phyloP scores from a whole-genome alignment of 2,888 invertebrate genomes.

The Troglohyphantes excavatus region DNA sequence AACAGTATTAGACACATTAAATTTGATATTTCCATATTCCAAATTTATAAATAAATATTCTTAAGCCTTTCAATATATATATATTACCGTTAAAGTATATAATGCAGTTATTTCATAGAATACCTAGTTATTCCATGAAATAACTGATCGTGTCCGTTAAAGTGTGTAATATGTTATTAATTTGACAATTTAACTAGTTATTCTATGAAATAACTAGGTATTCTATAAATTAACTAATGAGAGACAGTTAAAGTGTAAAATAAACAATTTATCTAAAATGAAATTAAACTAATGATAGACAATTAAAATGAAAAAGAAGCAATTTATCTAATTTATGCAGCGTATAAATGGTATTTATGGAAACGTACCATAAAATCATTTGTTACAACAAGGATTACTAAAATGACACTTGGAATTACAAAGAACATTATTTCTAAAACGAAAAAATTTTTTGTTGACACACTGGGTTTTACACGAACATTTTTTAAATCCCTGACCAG shows the following conservation, averaged over 20 bases:
- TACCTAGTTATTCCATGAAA: slow-evolving; percentile 68
- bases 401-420: too few relatives aligned
- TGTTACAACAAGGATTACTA: too few relatives aligned
- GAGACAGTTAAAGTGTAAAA: not conserved
- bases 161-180: slow-evolving; percentile 67
- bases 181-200: slow-evolving; percentile 60
- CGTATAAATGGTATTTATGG: slow-evolving; percentile 69
- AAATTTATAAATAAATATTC: too few relatives aligned
- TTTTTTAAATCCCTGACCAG: slow-evolving; percentile 67
- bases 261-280: not conserved
- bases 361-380: slow-evolving; percentile 62
- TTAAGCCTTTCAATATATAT: too few relatives aligned
- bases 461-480: slow-evolving; percentile 63
- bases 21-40: too few relatives aligned
- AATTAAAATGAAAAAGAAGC: slow-evolving; percentile 68
- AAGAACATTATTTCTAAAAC: slow-evolving; percentile 62
- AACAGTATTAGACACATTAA: too few relatives aligned
- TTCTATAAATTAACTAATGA: too few relatives aligned
- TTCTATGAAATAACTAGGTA: too few relatives aligned
- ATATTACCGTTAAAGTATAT: slow-evolving; percentile 65
- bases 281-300: slow-evolving; percentile 23
- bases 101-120: slow-evolving; percentile 57
- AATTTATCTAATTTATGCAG: slow-evolving; percentile 69
- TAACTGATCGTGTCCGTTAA: slow-evolving; percentile 74
- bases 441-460: slow-evolving; percentile 72